Percentiles rank a stretch among this genome's conserved stretches.
These are phyloP conservation scores for Hemaris fuciformis DNA, from an alignment of 2,888 invertebrate species.

Conservation along the genomic window DNA sequence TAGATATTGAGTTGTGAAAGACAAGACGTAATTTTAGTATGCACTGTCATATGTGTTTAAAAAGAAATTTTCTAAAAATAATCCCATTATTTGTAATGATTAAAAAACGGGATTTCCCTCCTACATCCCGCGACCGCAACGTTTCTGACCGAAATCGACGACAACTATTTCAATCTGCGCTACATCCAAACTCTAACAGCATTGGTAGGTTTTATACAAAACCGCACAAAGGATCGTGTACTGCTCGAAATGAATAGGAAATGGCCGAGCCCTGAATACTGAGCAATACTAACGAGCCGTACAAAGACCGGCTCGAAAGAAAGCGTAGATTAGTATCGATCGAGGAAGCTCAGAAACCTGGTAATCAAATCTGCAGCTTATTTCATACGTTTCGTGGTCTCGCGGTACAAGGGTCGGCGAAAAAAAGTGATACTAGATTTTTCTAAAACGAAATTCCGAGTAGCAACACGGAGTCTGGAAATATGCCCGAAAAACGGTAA, in stretches of 20 bases:
- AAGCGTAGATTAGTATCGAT: slow-evolving; percentile 5
- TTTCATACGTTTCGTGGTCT: too few relatives aligned
- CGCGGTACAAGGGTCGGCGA: too few relatives aligned
- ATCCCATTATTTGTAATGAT: too few relatives aligned
- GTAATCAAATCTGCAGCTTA: not conserved
- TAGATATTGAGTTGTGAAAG: too few relatives aligned
- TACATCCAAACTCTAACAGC: not conserved
- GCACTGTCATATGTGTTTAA: too few relatives aligned
- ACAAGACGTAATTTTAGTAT: too few relatives aligned
- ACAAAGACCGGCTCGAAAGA: not conserved
- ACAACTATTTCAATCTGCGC: not conserved
- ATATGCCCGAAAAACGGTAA: too few relatives aligned
- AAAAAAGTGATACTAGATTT: too few relatives aligned
- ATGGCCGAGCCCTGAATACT: not conserved
- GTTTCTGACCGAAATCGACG: not conserved
- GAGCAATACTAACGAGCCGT: slow-evolving; percentile 5
- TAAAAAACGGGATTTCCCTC: too few relatives aligned
- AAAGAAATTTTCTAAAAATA: too few relatives aligned
- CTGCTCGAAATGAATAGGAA: not conserved
- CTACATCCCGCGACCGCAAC: not conserved
- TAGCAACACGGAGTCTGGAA: too few relatives aligned
- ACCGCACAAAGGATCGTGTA: not conserved
- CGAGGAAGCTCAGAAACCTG: not conserved
- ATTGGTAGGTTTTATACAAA: not conserved
- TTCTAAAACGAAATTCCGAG: too few relatives aligned